Evolutionary conservation across 2,888 invertebrate species (phyloP), one percentile per base, ranked within the genome.

Genomic region (Acleris sparsana): DNA sequence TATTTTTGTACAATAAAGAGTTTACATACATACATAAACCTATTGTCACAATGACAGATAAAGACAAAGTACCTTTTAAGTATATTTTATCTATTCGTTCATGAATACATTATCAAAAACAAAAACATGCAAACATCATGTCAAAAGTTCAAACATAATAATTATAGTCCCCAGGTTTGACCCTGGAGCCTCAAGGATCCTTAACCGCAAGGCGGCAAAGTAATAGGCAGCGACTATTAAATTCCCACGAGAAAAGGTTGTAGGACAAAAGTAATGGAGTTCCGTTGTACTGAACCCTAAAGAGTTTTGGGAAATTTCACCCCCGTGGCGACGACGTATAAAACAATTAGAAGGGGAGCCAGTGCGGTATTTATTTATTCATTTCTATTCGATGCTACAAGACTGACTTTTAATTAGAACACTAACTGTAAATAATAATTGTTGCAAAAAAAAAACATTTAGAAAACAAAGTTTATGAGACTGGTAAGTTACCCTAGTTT

Each of bases 191-290:
- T 7, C 22, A 20, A 11, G 52, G 2, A n/a, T 33, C 17, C 53
- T 17, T 11, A 53, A 46, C 61, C 29, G 17, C 25, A n/a, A 20
- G 18, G 44, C 20, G 55, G 33, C 44, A 46, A 56, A 39, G 56
- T 84, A 84, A 83, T 85, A 80, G 75, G 82, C 79, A 79, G 82
- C 78, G 76, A 75, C 73, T 78, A 82, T 81, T 82, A 80, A 83
- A 83, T 79, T 83, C 82, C 71, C 75, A 61, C 72, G 76, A 69
- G 71, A 71, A 72, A 71, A 75, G 77, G 77, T 76, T 70, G 68
- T 75, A 80, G 80, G 80, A 78, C 77, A 75, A 74, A 77, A 83
- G 83, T 89, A 90, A 90, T 90, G 90, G 90, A 88, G 84, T 89
- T 89, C 80, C 73, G 83, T 77, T 90, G 90, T 90, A 82, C 72